phyloP scores from a whole-genome alignment of 2,113 vertebrate species.

The Struthidea cinerea region DNA sequence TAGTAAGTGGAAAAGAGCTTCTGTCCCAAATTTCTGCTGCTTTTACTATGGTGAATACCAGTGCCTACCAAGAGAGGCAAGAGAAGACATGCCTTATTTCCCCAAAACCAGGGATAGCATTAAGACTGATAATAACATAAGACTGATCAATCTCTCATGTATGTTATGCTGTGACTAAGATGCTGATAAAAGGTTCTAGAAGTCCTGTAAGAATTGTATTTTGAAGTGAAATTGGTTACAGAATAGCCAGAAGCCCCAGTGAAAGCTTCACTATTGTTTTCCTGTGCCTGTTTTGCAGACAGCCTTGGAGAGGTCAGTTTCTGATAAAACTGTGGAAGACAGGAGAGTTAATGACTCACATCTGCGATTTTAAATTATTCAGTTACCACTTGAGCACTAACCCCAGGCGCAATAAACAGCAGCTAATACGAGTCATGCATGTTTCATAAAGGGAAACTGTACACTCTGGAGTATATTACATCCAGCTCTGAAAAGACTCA shows the following conservation, averaged over 20 bases:
- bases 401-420: background rate
- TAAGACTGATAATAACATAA: too few relatives aligned
- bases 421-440: slow-evolving; percentile 40
- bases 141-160: background rate
- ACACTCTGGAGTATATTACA: background rate
- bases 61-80: background rate
- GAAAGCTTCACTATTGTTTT: background rate
- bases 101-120: background rate
- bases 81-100: background rate
- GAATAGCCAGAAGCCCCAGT: background rate
- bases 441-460: slow-evolving; percentile 35
- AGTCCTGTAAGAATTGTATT: background rate
- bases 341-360: slow-evolving; percentile 27
- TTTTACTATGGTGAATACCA: background rate
- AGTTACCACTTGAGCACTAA: background rate
- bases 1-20: background rate
- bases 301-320: background rate
- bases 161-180: background rate
- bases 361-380: slow-evolving; percentile 51
- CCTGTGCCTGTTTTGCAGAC: background rate
- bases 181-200: background rate
- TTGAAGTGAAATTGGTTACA: background rate
- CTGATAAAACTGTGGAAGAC: background rate
- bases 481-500: background rate
- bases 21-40: background rate